phyloP scores from a whole-genome alignment of 2,888 invertebrate species.

The Dermolepida albohirtum region DNA sequence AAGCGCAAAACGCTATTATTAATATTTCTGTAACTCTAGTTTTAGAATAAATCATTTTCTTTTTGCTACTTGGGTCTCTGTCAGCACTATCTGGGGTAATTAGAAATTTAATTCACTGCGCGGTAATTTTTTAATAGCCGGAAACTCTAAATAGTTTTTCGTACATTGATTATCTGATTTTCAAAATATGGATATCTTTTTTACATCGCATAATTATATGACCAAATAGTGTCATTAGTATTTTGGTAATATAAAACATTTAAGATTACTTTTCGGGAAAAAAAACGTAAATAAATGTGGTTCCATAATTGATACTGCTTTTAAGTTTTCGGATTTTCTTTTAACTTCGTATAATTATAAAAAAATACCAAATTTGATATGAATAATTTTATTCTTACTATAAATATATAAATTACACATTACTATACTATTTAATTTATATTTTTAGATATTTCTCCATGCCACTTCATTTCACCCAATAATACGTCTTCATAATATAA shows the following conservation, averaged over 20 bases:
- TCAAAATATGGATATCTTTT: no score
- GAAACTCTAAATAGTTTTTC: no score
- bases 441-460: constrained; percentile 4
- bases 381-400: not conserved
- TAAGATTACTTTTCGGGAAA: not conserved
- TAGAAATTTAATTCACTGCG: no score
- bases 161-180: no score
- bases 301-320: not conserved
- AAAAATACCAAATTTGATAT: not conserved
- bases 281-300: not conserved
- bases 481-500: not conserved
- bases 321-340: not conserved
- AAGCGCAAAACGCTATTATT: not conserved
- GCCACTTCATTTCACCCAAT: constrained; percentile 16
- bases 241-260: no score
- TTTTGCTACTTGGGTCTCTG: not conserved
- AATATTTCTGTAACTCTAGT: not conserved
- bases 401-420: no score
- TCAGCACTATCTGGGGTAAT: no score
- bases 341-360: not conserved
- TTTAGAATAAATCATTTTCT: not conserved
- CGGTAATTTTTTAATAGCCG: no score
- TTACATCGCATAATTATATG: no score
- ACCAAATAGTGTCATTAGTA: no score
- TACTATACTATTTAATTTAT: not conserved